Conservation (phyloP, 2,113 vertebrate genomes). For the Dascyllus trimaculatus region DNA sequence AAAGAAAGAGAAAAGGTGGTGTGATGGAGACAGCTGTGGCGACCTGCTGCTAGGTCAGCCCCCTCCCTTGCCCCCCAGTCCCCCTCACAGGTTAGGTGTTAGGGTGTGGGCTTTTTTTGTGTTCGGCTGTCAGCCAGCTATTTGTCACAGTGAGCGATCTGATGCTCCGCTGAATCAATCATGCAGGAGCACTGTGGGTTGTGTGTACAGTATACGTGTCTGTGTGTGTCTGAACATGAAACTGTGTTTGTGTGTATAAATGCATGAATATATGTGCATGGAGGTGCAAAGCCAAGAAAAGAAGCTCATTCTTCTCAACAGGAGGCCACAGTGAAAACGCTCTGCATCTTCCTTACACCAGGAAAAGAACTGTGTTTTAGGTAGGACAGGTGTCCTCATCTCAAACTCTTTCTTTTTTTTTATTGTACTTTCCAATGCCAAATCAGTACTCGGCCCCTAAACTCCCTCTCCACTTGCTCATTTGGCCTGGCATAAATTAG, state of each 20-base stretch:
- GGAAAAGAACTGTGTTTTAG: slow-evolving; percentile 26
- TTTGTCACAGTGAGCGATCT: slow-evolving; percentile 87
- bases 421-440: slow-evolving; percentile 56
- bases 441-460: slow-evolving; percentile 61
- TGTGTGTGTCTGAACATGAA: slow-evolving; percentile 59
- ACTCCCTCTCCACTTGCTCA: slow-evolving; percentile 59
- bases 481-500: slow-evolving; percentile 81
- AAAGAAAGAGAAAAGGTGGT: slow-evolving; percentile 40
- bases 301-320: slow-evolving; percentile 46
- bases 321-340: slow-evolving; percentile 43
- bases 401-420: slow-evolving; percentile 30
- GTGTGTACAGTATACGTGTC: slow-evolving; percentile 65
- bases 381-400: slow-evolving; percentile 29
- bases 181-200: slow-evolving; percentile 66
- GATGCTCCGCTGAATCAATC: slow-evolving; percentile 82
- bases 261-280: slow-evolving; percentile 54
- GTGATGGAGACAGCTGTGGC: slow-evolving; percentile 63
- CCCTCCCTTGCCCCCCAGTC: slow-evolving; percentile 54
- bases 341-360: slow-evolving; percentile 58
- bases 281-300: slow-evolving; percentile 29
- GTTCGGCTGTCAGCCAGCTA: slow-evolving; percentile 81
- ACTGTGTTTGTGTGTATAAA: slow-evolving; percentile 53
- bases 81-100: slow-evolving; percentile 84
- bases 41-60: slow-evolving; percentile 75
- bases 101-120: slow-evolving; percentile 80